These are phyloP conservation scores for Scleropages formosus DNA, from an alignment of 2,797 vertebrate species.

Conservation along the genomic window DNA sequence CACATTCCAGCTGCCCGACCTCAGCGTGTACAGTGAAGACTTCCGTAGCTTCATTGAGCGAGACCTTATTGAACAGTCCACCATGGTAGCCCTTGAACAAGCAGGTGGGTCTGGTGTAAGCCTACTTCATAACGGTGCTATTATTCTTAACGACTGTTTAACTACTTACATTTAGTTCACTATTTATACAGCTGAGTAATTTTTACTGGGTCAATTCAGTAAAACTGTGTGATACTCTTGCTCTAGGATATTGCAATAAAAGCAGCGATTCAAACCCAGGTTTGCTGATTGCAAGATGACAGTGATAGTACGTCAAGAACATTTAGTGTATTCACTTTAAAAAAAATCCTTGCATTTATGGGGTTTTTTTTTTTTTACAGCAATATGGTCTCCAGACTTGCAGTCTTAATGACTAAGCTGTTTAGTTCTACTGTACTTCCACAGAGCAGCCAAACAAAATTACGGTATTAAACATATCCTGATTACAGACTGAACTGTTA, in stretches of 20 bases:
- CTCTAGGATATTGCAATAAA: not conserved
- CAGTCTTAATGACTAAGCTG: not conserved
- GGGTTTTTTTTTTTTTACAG: not conserved
- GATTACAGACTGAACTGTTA: too few relatives aligned
- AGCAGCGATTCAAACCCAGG: not conserved
- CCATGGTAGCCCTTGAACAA: constrained; percentile 96
- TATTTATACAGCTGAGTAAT: not conserved
- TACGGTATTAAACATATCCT: too few relatives aligned
- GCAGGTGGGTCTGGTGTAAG: constrained; percentile 72
- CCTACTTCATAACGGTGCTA: too few relatives aligned
- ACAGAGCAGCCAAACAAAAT: not conserved
- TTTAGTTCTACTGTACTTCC: not conserved
- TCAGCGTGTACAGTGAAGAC: constrained; percentile 97
- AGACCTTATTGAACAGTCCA: constrained; percentile 95
- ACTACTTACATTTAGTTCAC: not conserved
- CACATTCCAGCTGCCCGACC: constrained; percentile 97
- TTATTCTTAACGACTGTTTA: too few relatives aligned
- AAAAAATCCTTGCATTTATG: not conserved
- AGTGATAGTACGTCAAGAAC: not conserved
- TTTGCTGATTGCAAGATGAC: not conserved
- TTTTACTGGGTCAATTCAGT: too few relatives aligned
- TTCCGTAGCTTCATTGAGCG: constrained; percentile 95
- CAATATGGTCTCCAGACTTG: not conserved
- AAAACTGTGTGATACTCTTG: too few relatives aligned
- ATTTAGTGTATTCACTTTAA: not conserved